A percentile compares a stretch with the other conserved stretches of the same genome.
Evolutionary conservation across 2,113 vertebrate species (phyloP).

Genomic region (Falco punctatus): DNA sequence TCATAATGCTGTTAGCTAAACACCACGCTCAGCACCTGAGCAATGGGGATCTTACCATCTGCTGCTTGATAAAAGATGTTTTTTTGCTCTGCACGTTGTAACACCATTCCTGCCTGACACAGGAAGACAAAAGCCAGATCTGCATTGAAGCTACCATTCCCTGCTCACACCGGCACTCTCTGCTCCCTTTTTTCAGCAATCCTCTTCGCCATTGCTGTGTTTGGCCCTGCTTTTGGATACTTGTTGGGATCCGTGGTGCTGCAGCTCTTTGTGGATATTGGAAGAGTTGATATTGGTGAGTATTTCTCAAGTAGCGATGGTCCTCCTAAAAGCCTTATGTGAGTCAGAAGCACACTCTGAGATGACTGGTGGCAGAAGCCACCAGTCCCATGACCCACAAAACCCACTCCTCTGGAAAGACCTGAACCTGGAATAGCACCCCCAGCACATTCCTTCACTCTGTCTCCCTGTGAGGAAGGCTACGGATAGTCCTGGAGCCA

Average conservation of each 20-base stretch:
- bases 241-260: slow-evolving; percentile 88
- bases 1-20: background rate
- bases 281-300: slow-evolving; percentile 80
- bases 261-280: slow-evolving; percentile 89
- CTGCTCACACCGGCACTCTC: background rate
- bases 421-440: background rate
- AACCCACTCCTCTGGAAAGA: background rate
- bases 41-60: background rate
- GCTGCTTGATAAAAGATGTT: rapidly evolving
- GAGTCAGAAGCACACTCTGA: background rate
- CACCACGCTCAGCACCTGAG: background rate
- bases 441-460: background rate
- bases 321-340: background rate
- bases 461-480: rapidly evolving
- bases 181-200: slow-evolving; percentile 81
- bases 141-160: background rate
- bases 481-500: background rate
- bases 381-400: background rate
- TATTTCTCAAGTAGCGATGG: background rate
- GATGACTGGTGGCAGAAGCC: background rate
- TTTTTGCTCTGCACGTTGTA: background rate
- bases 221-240: slow-evolving; percentile 92
- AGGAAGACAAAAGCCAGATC: background rate
- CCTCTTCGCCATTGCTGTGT: slow-evolving; percentile 90
- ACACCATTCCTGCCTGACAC: background rate